These are phyloP conservation scores for Gasterosteus nipponicus DNA, from an alignment of 2,113 vertebrate species.

Conservation along the genomic window DNA sequence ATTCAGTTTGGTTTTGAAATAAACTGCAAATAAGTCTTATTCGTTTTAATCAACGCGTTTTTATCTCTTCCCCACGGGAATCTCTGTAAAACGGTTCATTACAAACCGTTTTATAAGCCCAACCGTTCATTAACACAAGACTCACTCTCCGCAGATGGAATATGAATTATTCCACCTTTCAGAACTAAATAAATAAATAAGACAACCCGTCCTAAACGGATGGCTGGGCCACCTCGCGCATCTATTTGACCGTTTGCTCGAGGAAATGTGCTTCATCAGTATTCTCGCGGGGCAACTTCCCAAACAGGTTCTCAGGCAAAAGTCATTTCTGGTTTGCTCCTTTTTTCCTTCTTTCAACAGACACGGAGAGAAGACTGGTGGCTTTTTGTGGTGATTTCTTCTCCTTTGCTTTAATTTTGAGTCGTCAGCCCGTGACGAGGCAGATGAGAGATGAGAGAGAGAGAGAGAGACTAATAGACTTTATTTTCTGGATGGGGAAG, in stretches of 20 bases:
- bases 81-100: background rate
- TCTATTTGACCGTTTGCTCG: conserved; percentile 69
- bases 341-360: conserved; percentile 3
- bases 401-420: conserved; percentile 72
- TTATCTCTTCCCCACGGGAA: background rate
- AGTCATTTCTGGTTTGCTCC: conserved; percentile 59
- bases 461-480: conserved; percentile 69
- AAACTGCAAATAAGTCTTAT: background rate
- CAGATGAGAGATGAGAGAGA: conserved; percentile 63
- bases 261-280: conserved; percentile 75
- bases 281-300: conserved; percentile 65
- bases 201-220: conserved; percentile 24
- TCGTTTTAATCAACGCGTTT: background rate
- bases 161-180: conserved; percentile 34
- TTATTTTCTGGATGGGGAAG: conserved; percentile 83
- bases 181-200: conserved; percentile 9
- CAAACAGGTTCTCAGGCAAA: conserved; percentile 68
- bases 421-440: conserved; percentile 72
- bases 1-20: background rate
- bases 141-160: conserved; percentile 18
- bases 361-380: conserved; percentile 24
- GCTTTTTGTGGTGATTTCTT: conserved; percentile 56
- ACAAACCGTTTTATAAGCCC: background rate
- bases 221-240: conserved; percentile 56
- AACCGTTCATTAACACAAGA: conserved; percentile 20